These are phyloP conservation scores for Leptopilina clavipes DNA, from an alignment of 1,140 invertebrate genomes.

Conservation along the genomic window DNA sequence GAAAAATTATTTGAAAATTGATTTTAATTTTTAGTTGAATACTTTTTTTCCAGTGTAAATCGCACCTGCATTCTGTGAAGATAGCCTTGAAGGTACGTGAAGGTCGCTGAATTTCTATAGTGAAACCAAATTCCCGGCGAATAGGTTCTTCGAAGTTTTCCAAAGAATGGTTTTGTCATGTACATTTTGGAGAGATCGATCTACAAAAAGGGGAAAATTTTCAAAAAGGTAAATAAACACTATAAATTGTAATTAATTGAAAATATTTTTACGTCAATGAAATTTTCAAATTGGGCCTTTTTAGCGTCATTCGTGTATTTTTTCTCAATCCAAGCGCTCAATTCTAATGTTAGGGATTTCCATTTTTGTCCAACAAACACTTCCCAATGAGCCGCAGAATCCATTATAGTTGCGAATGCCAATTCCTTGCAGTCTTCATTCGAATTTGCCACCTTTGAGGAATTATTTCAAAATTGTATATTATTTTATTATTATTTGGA, in stretches of 20 bases:
- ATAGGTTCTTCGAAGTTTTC: slow-evolving; percentile 83
- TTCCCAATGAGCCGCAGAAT: slow-evolving; percentile 86
- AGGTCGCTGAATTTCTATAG: slow-evolving; percentile 81
- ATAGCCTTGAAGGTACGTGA: slow-evolving; percentile 81
- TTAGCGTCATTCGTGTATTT: slow-evolving; percentile 82
- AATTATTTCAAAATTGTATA: no score
- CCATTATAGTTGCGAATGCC: slow-evolving; percentile 79
- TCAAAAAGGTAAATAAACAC: not conserved
- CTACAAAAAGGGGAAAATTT: slow-evolving; percentile 72
- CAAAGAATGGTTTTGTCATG: slow-evolving; percentile 91
- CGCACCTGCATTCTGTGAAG: slow-evolving; percentile 80
- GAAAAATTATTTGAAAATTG: not conserved
- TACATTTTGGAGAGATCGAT: slow-evolving; percentile 90
- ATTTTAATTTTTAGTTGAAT: not conserved
- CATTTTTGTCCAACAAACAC: slow-evolving; percentile 85
- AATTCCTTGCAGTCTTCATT: slow-evolving; percentile 75
- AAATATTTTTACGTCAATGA: slow-evolving; percentile 73
- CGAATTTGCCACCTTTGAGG: slow-evolving; percentile 55
- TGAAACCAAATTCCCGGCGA: slow-evolving; percentile 86
- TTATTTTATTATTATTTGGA: no score
- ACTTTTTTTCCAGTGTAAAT: slow-evolving; percentile 13
- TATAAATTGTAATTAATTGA: not conserved
- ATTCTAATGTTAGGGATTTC: slow-evolving; percentile 85
- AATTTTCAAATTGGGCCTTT: slow-evolving; percentile 85
- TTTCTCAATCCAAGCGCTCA: slow-evolving; percentile 88